A percentile compares a stretch with the other conserved stretches of the same genome.
phyloP scores from a whole-genome alignment of 2,113 vertebrate genomes.

The Urocynchramus pylzowi region DNA sequence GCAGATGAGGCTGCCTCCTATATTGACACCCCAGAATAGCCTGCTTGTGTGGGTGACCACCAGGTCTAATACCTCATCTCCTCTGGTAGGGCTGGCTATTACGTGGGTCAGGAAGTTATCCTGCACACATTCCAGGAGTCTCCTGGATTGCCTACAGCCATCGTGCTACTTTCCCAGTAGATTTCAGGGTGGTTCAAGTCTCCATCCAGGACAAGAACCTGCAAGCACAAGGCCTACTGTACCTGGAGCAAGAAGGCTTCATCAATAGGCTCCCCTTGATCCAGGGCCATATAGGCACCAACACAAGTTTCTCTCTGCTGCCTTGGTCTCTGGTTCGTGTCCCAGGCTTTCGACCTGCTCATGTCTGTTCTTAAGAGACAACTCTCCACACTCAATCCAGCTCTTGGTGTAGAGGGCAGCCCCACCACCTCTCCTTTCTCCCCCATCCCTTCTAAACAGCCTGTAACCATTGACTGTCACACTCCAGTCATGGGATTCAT shows the following conservation, averaged over 20 bases:
- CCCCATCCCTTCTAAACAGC: background rate
- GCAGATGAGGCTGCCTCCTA: background rate
- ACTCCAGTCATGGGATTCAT: background rate
- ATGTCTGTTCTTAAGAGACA: background rate
- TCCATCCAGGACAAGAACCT: background rate
- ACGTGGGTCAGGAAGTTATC: background rate
- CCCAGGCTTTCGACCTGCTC: background rate
- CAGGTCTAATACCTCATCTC: too few relatives aligned
- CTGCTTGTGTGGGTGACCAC: background rate
- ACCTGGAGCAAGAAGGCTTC: background rate
- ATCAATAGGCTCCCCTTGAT: background rate
- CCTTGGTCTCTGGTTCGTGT: background rate
- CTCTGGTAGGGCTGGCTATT: background rate
- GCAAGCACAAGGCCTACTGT: background rate
- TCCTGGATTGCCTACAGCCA: background rate
- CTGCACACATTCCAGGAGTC: background rate
- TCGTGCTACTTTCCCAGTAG: background rate
- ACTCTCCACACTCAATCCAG: background rate
- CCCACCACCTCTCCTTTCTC: background rate
- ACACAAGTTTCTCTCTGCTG: background rate
- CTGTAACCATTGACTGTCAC: fast-evolving
- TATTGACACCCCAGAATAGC: background rate
- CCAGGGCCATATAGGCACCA: background rate
- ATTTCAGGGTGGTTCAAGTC: background rate
- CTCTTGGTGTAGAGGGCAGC: background rate